Base-by-base conservation (phyloP, 2,888 invertebrate species). In the Clunio marinus region DNA sequence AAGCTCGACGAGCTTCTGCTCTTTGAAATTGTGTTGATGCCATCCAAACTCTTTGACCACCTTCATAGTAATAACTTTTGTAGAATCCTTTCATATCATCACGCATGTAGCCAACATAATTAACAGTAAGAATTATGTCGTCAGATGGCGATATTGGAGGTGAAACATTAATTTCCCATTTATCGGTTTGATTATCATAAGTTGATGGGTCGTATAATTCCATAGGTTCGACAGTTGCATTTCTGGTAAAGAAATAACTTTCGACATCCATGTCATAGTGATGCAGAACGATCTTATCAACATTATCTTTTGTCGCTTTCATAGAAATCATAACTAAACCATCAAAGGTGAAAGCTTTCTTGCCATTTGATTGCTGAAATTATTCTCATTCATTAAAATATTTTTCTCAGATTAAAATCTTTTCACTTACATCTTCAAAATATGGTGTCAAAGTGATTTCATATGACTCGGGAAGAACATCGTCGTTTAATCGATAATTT, bases 1-100 rank as follows among this genome's bases (percentile, higher is more conserved):
- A 90, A 0, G 87, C 90, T 71, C 80, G 80, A 20, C 89, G 83
- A 0, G 88, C 88, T 69, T 85, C 78, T 1, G 85, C 83, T 0
- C 86, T 81, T 77, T 88, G 82, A 74, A 89, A 88, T 73, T 89
- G 88, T 0, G 89, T 89, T 0, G 87, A 81, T 0, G 84, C 87
- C 75, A 84, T 78, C 81, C 81, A 83, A 20, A 71, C 72, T 73
- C 71, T 75, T 75, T 75, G 73, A 68, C 72, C 74, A 51, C 77
- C 73, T 69, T 69, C 70, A 24, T 27, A 20, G 22, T 70, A 80
- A 5, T 75, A 75, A 70, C 77, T 78, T 65, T 79, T 77, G 72
- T 83, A 83, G 73, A 83, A 83, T 2, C 83, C 83, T 22, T 77
- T 76, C 75, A 83, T 78, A 70, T 81, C 78, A 70, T 81, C 80